Conservation (phyloP, 2,888 invertebrate species). For the Ochlodes sylvanus region DNA sequence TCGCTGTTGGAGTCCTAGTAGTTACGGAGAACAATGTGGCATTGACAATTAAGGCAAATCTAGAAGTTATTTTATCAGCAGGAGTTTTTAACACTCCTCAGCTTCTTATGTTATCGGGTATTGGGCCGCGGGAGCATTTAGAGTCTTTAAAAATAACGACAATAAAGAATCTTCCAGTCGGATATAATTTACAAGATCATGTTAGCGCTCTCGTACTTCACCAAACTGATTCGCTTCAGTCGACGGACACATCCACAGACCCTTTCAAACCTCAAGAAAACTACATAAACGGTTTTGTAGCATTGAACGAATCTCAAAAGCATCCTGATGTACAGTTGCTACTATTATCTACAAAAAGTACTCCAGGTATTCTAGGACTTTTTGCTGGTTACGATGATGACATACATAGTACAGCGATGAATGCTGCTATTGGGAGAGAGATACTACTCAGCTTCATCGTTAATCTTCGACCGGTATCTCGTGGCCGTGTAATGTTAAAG, state of each 20-base stretch:
- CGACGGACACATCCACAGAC: neutral
- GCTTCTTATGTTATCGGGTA: conserved; percentile 58
- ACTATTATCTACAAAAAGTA: conserved; percentile 18
- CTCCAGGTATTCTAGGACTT: conserved; percentile 41
- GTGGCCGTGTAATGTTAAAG: conserved; percentile 48
- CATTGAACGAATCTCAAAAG: conserved; percentile 18
- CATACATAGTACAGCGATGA: conserved; percentile 45
- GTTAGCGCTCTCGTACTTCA: conserved; percentile 50
- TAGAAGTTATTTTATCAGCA: conserved; percentile 56
- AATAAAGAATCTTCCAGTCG: conserved; percentile 55
- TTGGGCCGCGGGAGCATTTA: conserved; percentile 56
- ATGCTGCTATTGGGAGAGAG: conserved; percentile 40
- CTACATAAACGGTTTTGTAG: conserved; percentile 13
- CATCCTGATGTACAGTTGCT: conserved; percentile 12
- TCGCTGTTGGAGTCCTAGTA: conserved; percentile 52
- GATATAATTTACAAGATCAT: conserved; percentile 58
- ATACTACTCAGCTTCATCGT: conserved; percentile 37
- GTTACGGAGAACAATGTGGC: conserved; percentile 46
- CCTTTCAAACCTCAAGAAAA: conserved; percentile 9
- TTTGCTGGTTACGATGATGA: conserved; percentile 39
- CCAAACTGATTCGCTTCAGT: conserved; percentile 1
- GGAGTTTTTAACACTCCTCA: conserved; percentile 56
- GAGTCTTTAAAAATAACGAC: conserved; percentile 51
- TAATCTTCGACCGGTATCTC: conserved; percentile 45
- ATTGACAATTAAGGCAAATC: conserved; percentile 47